Conservation (phyloP, 2,113 vertebrate species). For the Pleuronectes platessa region DNA sequence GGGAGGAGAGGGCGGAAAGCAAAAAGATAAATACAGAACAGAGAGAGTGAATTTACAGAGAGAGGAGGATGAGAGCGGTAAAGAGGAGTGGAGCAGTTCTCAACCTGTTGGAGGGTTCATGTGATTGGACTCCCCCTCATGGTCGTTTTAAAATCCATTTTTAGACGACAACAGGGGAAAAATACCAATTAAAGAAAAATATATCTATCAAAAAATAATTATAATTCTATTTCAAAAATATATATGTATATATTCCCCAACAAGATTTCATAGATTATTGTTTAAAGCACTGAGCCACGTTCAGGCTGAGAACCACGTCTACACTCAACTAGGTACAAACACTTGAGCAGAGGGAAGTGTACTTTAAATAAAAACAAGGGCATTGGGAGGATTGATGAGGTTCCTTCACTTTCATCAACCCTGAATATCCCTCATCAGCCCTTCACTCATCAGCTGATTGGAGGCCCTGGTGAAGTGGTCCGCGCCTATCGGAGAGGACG, state of each 20-base stretch:
- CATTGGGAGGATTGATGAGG: constrained; percentile 10
- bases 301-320: constrained; percentile 26
- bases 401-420: constrained; percentile 21
- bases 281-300: neutral
- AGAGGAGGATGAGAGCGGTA: constrained; percentile 23
- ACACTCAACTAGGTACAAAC: constrained; percentile 24
- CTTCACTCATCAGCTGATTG: constrained; percentile 50
- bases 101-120: neutral
- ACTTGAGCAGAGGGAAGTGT: neutral
- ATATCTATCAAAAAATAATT: neutral
- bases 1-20: constrained; percentile 53
- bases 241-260: neutral
- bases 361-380: neutral
- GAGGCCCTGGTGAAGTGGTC: constrained; percentile 29
- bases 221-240: constrained; percentile 5
- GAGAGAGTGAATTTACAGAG: constrained; percentile 47
- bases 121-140: neutral
- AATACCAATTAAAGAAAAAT: neutral
- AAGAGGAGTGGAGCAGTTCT: constrained; percentile 25
- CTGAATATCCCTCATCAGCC: constrained; percentile 43
- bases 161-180: neutral
- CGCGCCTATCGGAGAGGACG: neutral
- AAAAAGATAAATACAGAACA: constrained; percentile 58
- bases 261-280: neutral
- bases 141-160: neutral